These are phyloP conservation scores for Thera obeliscata DNA, from an alignment of 2,888 invertebrate genomes.

Conservation along the genomic window DNA sequence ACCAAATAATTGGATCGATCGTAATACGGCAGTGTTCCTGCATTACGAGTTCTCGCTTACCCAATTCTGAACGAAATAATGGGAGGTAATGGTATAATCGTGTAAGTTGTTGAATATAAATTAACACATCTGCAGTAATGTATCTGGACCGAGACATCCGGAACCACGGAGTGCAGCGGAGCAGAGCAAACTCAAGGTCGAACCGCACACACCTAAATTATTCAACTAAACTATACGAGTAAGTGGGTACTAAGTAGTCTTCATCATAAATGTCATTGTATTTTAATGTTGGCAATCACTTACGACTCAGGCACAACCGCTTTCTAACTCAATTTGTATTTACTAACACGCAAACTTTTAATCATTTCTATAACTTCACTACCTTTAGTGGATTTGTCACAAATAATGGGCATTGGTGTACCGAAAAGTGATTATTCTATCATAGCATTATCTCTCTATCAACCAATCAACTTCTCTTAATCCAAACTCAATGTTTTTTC, in stretches of 20 bases:
- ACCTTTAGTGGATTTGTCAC: not conserved
- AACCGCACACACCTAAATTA: constrained; percentile 59
- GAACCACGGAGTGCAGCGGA: constrained; percentile 68
- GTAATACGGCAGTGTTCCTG: constrained; percentile 35
- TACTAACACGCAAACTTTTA: constrained; percentile 6
- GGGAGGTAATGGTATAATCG: constrained; percentile 34
- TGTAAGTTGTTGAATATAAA: constrained; percentile 50
- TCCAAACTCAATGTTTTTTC: no score
- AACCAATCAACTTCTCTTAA: not conserved
- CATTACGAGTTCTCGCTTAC: constrained; percentile 29
- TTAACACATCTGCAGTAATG: constrained; percentile 61
- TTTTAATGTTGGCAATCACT: constrained; percentile 26
- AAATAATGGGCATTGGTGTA: not conserved
- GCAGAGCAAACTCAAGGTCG: constrained; percentile 71
- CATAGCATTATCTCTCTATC: not conserved
- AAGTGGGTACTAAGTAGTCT: constrained; percentile 22
- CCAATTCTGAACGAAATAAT: constrained; percentile 30
- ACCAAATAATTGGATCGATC: constrained; percentile 41
- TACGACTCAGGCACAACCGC: constrained; percentile 5
- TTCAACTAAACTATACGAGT: constrained; percentile 51
- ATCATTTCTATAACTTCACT: not conserved
- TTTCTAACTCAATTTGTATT: constrained; percentile 17
- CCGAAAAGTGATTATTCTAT: not conserved
- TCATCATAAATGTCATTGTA: constrained; percentile 39
- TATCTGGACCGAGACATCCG: constrained; percentile 71